Conservation (phyloP, 2,888 invertebrate genomes). For the Dasypolia templi region DNA sequence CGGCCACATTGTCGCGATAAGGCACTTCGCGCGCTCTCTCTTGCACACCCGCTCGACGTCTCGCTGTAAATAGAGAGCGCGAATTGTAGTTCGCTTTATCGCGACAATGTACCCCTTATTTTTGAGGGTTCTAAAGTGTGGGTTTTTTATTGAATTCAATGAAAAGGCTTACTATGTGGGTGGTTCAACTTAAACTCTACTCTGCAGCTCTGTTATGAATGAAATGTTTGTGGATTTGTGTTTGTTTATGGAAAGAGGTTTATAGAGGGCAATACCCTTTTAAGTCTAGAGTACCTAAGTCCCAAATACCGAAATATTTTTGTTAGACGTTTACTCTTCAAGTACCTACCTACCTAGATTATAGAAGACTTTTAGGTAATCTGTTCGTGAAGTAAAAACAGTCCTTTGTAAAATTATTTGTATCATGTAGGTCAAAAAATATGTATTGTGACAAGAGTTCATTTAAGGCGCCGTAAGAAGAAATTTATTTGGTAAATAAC, state of each 20-base stretch:
- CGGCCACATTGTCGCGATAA: too few relatives aligned
- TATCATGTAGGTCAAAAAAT: neutral
- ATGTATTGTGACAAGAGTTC: too few relatives aligned
- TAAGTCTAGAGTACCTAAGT: neutral
- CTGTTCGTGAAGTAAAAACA: too few relatives aligned
- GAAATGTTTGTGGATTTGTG: constrained; percentile 5
- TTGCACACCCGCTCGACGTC: too few relatives aligned
- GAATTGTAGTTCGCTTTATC: too few relatives aligned
- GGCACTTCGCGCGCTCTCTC: too few relatives aligned
- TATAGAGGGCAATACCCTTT: neutral
- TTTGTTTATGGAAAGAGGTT: neutral
- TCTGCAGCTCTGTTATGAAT: constrained; percentile 26
- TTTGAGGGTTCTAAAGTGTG: constrained; percentile 44
- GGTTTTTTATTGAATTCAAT: constrained; percentile 59
- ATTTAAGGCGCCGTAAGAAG: too few relatives aligned
- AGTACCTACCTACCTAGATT: neutral
- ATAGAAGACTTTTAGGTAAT: neutral
- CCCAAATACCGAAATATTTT: neutral
- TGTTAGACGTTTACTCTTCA: neutral
- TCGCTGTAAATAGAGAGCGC: too few relatives aligned
- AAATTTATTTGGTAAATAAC: too few relatives aligned
- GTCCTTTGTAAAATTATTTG: neutral
- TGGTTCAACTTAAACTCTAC: constrained; percentile 19
- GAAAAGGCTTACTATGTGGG: constrained; percentile 34
- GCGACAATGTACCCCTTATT: too few relatives aligned